Conservation (phyloP, 2,797 vertebrate genomes). For the Helicolenus hilgendorfi region DNA sequence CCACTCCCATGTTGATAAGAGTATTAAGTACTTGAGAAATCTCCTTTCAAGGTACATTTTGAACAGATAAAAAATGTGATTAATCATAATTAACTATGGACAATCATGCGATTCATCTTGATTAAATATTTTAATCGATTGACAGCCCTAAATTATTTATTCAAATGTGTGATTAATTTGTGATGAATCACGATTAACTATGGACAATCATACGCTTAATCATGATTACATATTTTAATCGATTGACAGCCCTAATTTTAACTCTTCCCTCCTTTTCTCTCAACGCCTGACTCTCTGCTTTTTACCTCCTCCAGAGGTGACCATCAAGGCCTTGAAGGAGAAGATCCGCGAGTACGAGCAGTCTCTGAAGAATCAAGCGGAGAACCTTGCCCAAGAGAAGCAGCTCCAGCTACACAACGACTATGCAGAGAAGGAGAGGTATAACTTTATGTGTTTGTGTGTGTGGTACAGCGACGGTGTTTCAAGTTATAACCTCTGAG, state of each 20-base stretch:
- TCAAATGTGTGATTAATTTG: too few species aligned
- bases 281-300: neutral
- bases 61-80: too few species aligned
- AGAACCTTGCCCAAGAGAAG: slow-evolving; percentile 97
- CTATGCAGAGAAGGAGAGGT: slow-evolving; percentile 99
- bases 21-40: too few species aligned
- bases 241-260: neutral
- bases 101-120: too few species aligned
- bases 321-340: slow-evolving; percentile 99
- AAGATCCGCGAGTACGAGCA: slow-evolving; percentile 99
- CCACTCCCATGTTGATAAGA: too few species aligned
- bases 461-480: neutral
- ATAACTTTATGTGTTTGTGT: neutral
- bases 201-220: too few species aligned
- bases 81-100: too few species aligned
- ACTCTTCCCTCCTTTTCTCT: neutral
- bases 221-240: too few species aligned
- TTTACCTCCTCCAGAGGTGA: slow-evolving; percentile 92
- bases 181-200: too few species aligned
- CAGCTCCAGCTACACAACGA: slow-evolving; percentile 98
- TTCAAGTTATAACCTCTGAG: slow-evolving; percentile 37
- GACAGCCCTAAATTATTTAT: neutral
- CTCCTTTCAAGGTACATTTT: too few species aligned
- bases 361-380: slow-evolving; percentile 97
- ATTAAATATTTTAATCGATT: too few species aligned